Evolutionary conservation across 2,888 invertebrate genomes (phyloP), one percentile per base, ranked within the genome.

Genomic region (Argyresthia goedartella): DNA sequence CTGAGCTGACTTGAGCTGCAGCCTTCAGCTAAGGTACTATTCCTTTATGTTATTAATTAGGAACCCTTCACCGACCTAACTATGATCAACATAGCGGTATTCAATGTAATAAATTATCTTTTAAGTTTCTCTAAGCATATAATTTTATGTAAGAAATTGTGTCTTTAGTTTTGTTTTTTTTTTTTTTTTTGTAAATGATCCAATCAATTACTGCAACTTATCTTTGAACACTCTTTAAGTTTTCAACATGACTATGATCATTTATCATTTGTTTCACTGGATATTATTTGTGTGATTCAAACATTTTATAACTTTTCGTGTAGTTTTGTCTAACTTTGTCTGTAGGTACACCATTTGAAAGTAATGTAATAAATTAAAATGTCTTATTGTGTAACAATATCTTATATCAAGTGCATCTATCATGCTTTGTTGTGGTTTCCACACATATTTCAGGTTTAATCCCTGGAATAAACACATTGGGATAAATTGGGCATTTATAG

Each of bases 1-100:
- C 76, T 77, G 79, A 63, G 62, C 65, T 59, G 49, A 60, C 66
- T 65, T 62, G 64, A 60, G 16, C 44, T 60, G 59, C 81, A 81
- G 79, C 73, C 71, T 73, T 76, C 65, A 60, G 78, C 77, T 64
- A 71, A 85, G 85, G 85, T 85, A 85, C 81, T 81, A 77, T 64
- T 64, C 66, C 72, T 62, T 65, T 72, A 69, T 69, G 14, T 48
- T 48, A 41, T 69, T 65, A 69, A 63, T 66, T 62, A 64, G 67
- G 69, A 69, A 73, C 70, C 70, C 70, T 71, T 70, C 66, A 66
- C 69, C 76, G 81, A 82, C 80, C 73, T 76, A 75, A 71, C 80
- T 81, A 81, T 82, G 76, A 75, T 64, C 65, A 63, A 71, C 82
- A 82, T 84, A 81, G 82, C 76, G 77, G 72, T 75, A 79, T 65